Base-by-base conservation (phyloP, 2,113 vertebrate genomes). In the Oreotrochilus melanogaster region DNA sequence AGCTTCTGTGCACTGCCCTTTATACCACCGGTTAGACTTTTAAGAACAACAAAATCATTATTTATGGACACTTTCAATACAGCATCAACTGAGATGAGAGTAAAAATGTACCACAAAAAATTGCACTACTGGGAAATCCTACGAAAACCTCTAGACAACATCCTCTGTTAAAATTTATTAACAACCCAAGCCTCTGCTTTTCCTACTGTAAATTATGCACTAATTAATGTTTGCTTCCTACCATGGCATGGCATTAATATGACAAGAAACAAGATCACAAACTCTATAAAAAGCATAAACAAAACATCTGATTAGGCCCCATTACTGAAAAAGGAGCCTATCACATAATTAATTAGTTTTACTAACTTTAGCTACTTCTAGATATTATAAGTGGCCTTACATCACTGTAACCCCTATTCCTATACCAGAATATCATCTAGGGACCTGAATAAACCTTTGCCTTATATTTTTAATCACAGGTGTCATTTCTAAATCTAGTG, bases 221-320 rank as follows among this genome's bases (percentile, higher is more conserved):
- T 89, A 91, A 91, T 91, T 93, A 78, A 92, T 75, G 42, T 89
- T 86, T 91, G 56, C 56, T 86, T 93, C 53, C 33, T 65, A 42
- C 69, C 48, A 72, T 0, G 7, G 33, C 88, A 57, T 60, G 23
- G 27, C 42, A 75, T 75, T 86, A 96, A 86, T 56, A 66, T 57
- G 65, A 88, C 51, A 84, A 78, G 72, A 78, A 92, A 86, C 17
- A 93, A 84, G 69, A 89, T 67, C 70, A 92, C 35, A 75, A 96
- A 81, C 45, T 65, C 22, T 84, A 56, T 21, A 33, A 78, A 79
- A 93, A 80, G 43, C n/a, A 91, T n/a, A 73, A 10, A 67, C 60
- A 79, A 69, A 95, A 61, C 35, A 95, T n/a, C 43, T 85, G 69
- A 94, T 80, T 73, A 93, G 13, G 17, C 39, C 30, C 10, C 64